phyloP scores from a whole-genome alignment of 2,113 vertebrate genomes.

The Rostratula benghalensis region DNA sequence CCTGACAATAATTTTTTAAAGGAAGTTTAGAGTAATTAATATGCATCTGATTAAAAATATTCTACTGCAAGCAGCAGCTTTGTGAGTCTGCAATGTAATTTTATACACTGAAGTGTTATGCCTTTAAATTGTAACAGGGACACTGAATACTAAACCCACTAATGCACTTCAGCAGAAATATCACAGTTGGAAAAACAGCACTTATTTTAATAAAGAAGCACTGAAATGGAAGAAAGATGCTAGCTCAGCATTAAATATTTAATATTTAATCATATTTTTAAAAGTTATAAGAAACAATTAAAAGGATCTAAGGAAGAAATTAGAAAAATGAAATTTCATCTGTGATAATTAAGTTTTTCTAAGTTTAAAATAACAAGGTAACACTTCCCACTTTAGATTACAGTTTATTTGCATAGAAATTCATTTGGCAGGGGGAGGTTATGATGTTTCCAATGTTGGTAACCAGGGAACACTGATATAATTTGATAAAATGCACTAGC shows the following conservation, averaged over 20 bases:
- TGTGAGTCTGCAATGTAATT: background rate
- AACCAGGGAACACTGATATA: background rate
- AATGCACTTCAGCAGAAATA: background rate
- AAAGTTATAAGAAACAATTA: background rate
- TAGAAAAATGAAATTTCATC: background rate
- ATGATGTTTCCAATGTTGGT: background rate
- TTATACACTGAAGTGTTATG: background rate
- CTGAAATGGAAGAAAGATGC: background rate
- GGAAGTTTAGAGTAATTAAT: background rate
- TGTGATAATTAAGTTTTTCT: background rate
- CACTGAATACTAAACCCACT: background rate
- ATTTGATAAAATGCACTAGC: background rate
- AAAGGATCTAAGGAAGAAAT: background rate
- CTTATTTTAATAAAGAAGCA: background rate
- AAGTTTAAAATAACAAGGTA: background rate
- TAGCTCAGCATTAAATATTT: background rate
- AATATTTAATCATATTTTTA: background rate
- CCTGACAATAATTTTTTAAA: background rate
- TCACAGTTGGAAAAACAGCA: rapidly evolving
- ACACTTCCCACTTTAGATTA: background rate
- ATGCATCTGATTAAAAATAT: background rate
- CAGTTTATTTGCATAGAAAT: background rate
- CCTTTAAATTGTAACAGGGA: background rate
- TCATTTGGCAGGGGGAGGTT: rapidly evolving
- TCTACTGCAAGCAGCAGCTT: background rate